Percentiles rank a stretch among this genome's conserved stretches.
Evolutionary conservation across 2,797 vertebrate species (phyloP).

Genomic region (Bryconaethiops microstoma): DNA sequence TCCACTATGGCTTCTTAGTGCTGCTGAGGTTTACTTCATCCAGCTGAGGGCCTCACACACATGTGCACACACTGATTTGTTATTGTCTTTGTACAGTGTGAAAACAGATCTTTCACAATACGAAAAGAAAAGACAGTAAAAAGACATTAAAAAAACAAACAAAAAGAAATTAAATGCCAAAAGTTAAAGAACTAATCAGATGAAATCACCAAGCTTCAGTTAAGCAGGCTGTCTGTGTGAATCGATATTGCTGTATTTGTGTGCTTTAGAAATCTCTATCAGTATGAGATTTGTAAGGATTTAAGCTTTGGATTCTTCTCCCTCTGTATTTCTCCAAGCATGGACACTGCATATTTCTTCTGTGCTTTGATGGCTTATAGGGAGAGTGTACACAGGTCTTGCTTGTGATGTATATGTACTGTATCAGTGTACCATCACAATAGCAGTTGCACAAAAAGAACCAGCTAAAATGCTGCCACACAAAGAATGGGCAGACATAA

Average conservation of each 20-base stretch:
- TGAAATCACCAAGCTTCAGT: not conserved
- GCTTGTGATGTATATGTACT: not conserved
- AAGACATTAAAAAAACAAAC: not conserved
- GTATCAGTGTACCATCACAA: too few relatives aligned
- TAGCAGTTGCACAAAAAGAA: too few relatives aligned
- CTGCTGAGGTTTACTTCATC: conserved; percentile 19
- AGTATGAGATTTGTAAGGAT: not conserved
- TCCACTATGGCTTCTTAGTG: conserved; percentile 21
- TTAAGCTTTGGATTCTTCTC: not conserved
- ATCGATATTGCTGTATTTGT: conserved; percentile 35
- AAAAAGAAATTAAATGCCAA: not conserved
- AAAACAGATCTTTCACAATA: not conserved
- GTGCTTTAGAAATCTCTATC: not conserved
- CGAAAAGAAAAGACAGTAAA: not conserved
- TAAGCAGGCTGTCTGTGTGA: conserved; percentile 7
- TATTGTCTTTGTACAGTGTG: conserved; percentile 19
- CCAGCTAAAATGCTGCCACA: conserved; percentile 7
- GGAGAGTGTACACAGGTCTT: not conserved
- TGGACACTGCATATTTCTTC: not conserved
- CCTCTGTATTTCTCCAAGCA: not conserved
- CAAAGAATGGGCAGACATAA: not conserved
- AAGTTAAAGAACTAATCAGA: not conserved
- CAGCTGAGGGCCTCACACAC: conserved; percentile 23
- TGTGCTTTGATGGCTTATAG: not conserved
- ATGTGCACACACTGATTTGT: conserved; percentile 16